phyloP scores from a whole-genome alignment of 2,888 invertebrate species.

The Mamestra brassicae region DNA sequence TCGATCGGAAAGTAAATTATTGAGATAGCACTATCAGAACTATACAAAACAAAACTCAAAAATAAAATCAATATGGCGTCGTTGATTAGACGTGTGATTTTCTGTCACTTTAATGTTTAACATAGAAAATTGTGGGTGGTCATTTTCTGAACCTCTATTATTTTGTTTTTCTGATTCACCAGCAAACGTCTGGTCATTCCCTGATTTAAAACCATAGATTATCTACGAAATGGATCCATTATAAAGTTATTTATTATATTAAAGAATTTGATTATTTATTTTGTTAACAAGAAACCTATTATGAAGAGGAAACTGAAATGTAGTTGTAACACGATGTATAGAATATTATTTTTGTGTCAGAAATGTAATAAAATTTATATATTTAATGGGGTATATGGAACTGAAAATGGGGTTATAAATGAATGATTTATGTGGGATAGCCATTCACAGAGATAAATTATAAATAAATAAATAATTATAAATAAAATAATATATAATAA shows the following conservation, averaged over 20 bases:
- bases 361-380: slow-evolving; percentile 16
- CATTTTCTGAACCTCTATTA: neutral
- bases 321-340: slow-evolving; percentile 5
- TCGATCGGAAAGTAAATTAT: too few species aligned
- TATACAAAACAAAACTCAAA: too few species aligned
- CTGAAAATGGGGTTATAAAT: neutral
- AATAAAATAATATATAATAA: too few species aligned
- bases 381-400: slow-evolving; percentile 14
- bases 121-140: neutral
- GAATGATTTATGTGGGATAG: neutral
- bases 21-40: too few species aligned
- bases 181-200: neutral
- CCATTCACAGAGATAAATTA: neutral
- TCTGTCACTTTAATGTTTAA: neutral
- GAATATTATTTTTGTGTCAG: slow-evolving; percentile 11
- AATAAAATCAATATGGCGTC: too few species aligned
- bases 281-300: slow-evolving; percentile 26
- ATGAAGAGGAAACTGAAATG: slow-evolving; percentile 3
- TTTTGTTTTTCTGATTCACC: neutral
- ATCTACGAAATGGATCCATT: slow-evolving; percentile 8
- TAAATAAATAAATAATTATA: too few species aligned
- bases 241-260: slow-evolving; percentile 25
- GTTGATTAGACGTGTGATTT: too few species aligned
- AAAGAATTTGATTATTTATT: neutral
- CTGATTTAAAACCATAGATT: slow-evolving; percentile 12